Evolutionary conservation across 2,888 invertebrate species (phyloP), one percentile per base, ranked within the genome.

Genomic region (Bellardia bayeri): DNA sequence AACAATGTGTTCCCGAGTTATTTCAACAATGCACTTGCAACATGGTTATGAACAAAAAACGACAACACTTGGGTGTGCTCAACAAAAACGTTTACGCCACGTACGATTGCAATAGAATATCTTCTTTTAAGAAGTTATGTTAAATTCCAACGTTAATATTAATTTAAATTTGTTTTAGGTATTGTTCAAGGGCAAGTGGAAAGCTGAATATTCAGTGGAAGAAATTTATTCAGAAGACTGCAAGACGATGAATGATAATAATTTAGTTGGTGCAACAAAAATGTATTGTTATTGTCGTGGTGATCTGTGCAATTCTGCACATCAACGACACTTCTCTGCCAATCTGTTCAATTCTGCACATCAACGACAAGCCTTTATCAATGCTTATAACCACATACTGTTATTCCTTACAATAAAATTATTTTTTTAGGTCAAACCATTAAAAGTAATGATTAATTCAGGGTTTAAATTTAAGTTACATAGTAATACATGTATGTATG

Each of bases 171-270:
- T 58, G 7, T 84, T 80, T 42, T 5, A 89, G 89, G 84, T 88
- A 1, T 80, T 89, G 23, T 30, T 54, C 58, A 82, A 85, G 14
- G 95, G 95, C 14, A 93, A 93, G 88, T 97, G 97, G 97, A 94
- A 95, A 51, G 94, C 94, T 63, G 95, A 95, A 90, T 95, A 95
- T 86, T 94, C 95, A 89, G 94, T 97, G 51, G 94, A 96, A 88
- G 96, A 96, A 91, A 96, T 96, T 1, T 97, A 97, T 91, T 91
- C 94, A 74, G 96, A 96, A 90, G 97, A 96, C 13, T 97, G 97
- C 91, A 93, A 94, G 82, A 93, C 94, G 74, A 94, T 95, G 5
- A 95, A 96, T 90, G 95, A 96, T 90, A 95, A 96, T 90, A 96
- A 95, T 3, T 89, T 92, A 37, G 89, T 90, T 13, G 92, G 91